Percentiles rank a stretch among this genome's conserved stretches.
Conservation (phyloP, 2,113 vertebrate genomes). For the Rhombomys opimus region DNA sequence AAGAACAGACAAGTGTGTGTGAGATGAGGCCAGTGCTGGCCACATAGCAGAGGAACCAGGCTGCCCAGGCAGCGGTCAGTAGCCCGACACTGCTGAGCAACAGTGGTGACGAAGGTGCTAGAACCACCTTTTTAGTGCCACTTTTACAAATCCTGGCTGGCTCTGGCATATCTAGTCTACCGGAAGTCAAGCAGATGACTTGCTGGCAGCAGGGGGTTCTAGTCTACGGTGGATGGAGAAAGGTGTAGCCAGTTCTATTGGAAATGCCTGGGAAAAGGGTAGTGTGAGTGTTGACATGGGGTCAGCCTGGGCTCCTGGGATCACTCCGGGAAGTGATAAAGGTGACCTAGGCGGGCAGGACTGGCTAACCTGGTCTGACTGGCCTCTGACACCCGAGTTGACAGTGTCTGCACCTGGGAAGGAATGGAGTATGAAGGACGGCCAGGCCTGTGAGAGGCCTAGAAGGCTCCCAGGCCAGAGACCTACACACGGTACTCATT, state of each 20-base stretch:
- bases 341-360: background rate
- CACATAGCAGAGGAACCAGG: background rate
- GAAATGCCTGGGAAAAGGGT: accelerated
- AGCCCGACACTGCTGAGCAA: too few species aligned
- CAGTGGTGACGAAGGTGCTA: too few species aligned
- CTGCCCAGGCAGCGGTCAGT: background rate
- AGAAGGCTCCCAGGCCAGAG: background rate
- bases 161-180: background rate
- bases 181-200: too few species aligned
- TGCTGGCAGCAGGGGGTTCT: background rate
- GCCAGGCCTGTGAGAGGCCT: background rate
- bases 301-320: background rate
- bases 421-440: background rate
- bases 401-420: background rate
- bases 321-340: background rate
- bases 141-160: background rate
- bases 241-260: background rate
- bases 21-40: background rate
- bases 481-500: background rate
- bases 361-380: background rate
- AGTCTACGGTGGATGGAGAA: too few species aligned
- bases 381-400: background rate
- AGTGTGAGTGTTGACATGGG: background rate
- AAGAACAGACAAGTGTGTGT: background rate
- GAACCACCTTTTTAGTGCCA: too few species aligned